A percentile compares a stretch with the other conserved stretches of the same genome.
phyloP scores from a whole-genome alignment of 2,888 invertebrate genomes.

The Trachelus tabidus region DNA sequence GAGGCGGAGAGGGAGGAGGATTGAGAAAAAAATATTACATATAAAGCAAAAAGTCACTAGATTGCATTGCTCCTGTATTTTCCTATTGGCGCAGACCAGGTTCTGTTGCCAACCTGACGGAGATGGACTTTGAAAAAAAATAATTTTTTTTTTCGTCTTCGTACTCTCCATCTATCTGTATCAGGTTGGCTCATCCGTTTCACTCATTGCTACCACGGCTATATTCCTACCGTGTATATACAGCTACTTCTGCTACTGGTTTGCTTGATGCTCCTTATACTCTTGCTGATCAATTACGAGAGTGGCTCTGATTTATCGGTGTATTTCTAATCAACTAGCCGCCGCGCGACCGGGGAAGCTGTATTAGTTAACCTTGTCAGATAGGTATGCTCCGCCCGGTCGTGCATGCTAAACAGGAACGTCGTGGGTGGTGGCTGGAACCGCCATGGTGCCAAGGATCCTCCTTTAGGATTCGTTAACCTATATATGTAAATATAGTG shows the following conservation, averaged over 20 bases:
- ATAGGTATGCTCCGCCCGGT: slow-evolving; percentile 50
- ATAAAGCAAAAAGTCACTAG: background rate
- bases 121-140: background rate
- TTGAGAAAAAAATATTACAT: background rate
- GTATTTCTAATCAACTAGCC: slow-evolving; percentile 56
- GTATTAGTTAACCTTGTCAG: slow-evolving; percentile 63
- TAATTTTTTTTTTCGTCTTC: slow-evolving; percentile 18
- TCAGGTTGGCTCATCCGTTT: background rate
- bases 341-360: slow-evolving; percentile 43
- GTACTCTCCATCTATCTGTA: slow-evolving; percentile 19
- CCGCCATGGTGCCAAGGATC: slow-evolving; percentile 34
- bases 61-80: background rate
- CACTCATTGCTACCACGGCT: background rate
- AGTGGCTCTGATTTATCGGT: slow-evolving; percentile 46
- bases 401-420: slow-evolving; percentile 60
- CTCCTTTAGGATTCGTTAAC: slow-evolving; percentile 44
- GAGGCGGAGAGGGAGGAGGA: background rate
- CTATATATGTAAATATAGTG: slow-evolving; percentile 30
- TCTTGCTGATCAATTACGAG: slow-evolving; percentile 20
- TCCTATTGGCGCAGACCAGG: background rate
- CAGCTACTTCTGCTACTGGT: background rate
- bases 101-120: background rate
- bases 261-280: background rate
- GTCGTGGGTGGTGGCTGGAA: slow-evolving; percentile 54
- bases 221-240: background rate